These are phyloP conservation scores for Acronicta aceris DNA, from an alignment of 2,888 invertebrate genomes.

Conservation along the genomic window DNA sequence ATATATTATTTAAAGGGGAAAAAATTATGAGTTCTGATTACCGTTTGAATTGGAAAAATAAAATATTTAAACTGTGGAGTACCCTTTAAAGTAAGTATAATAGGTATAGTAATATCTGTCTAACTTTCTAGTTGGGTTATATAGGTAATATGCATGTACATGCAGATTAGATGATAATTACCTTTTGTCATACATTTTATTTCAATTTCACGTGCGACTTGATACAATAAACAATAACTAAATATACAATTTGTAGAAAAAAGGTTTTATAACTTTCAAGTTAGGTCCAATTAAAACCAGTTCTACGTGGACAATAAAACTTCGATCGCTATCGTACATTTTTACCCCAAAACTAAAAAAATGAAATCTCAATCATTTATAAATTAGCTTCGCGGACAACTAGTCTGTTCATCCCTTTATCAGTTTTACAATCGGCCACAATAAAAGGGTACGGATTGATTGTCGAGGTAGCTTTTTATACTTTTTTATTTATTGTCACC, in stretches of 20 bases:
- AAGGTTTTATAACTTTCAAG: no score
- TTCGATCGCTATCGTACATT: slow-evolving; percentile 41
- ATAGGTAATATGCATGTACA: no score
- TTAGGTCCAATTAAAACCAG: slow-evolving; percentile 7
- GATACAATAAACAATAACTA: no score
- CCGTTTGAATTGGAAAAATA: slow-evolving; percentile 10
- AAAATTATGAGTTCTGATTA: slow-evolving; percentile 66
- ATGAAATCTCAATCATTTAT: slow-evolving; percentile 88
- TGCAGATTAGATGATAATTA: no score
- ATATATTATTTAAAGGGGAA: slow-evolving; percentile 57
- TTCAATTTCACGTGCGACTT: no score
- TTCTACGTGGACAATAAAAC: slow-evolving; percentile 16
- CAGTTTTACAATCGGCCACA: slow-evolving; percentile 83
- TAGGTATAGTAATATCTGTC: no score
- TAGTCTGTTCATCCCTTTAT: slow-evolving; percentile 86
- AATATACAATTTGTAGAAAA: no score
- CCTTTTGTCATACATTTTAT: no score
- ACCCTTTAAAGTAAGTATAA: no score
- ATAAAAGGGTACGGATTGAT: slow-evolving; percentile 86
- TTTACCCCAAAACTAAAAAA: slow-evolving; percentile 72
- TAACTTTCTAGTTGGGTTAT: no score
- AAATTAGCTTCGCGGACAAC: slow-evolving; percentile 88
- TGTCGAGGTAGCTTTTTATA: slow-evolving; percentile 76
- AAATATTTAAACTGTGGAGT: background rate
- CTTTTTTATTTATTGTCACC: slow-evolving; percentile 77